Evolutionary conservation across 92 coral and sea anemone genomes (phyloP), one percentile per base, ranked within the genome.

Genomic region (Galaxea fascicularis): DNA sequence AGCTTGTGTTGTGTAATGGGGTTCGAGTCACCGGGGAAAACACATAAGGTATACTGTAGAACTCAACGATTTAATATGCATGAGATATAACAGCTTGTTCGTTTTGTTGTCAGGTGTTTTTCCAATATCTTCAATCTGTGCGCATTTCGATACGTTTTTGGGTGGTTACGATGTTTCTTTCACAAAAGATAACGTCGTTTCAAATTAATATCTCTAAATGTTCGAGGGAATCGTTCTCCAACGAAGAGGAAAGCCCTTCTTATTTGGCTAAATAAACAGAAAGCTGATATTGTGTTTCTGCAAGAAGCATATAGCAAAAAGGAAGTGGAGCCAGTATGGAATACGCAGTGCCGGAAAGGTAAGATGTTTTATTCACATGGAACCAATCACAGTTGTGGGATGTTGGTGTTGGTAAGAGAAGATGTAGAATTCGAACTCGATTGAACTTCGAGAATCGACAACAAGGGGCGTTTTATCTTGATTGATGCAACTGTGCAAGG

Each of bases 281-380:
- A 56, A 22, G 62, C 62, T 6, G 13, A 10, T 56, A 11, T 56
- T 56, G 62, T n/a, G n/a, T n/a, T n/a, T n/a, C n/a, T n/a, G n/a
- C n/a, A n/a, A n/a, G n/a, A n/a, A n/a, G n/a, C n/a, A n/a, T n/a
- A n/a, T n/a, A n/a, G n/a, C n/a, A n/a, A n/a, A n/a, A n/a, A n/a
- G n/a, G n/a, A n/a, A n/a, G 62, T 56, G n/a, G 62, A 15, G 62
- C 20, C 20, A 17, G 62, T 56, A 56, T 90, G 93, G 90, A 58
- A 73, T 52, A 64, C 16, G 8, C 79, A 86, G 57, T 86, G 88
- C n/a, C n/a, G n/a, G 90, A 73, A 65, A 56, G 91, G 89, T 11
- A 49, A 89, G 27, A 10, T 70, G 51, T 58, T 86, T 57, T 86
- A 79, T 47, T 78, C 88, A 7, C 88, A 77, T 22, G 93, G 93